Base-by-base conservation (phyloP, 35 echinoderm and acorn worm genomes). In the Stichopus chloronotus region DNA sequence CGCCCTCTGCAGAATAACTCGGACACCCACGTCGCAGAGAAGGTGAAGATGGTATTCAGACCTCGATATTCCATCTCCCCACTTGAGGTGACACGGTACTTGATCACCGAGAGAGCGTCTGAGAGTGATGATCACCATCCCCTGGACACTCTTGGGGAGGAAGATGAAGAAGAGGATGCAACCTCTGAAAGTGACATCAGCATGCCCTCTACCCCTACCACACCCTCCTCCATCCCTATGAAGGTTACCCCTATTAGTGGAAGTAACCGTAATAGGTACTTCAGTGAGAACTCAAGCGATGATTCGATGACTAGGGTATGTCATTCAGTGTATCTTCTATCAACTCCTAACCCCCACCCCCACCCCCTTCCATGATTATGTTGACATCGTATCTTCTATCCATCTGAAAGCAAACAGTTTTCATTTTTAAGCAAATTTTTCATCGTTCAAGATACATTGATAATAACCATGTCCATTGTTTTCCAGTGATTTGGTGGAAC, bases 51-150 rank as follows among this genome's bases (percentile, higher is more conserved):
- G 4, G 90, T 92, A 4, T 93, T 94, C 25, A 95, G 95, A 53
- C 69, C 94, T 19, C 84, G 94, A 2, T 92, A 93, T 78, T 98
- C 96, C 78, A 98, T 98, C 94, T 96, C 96, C 9, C 96, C 96
- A 4, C 86, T 98, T 6, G 96, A 98, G 60, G 86, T 98, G 55
- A 98, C 96, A 10, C 93, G 95, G 23, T 98, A 94, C 78, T 90
- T 98, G 76, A 93, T 98, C 84, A 90, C 91, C 43, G 96, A 98
- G 90, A 79, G 96, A 4, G 91, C 93, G 17, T 98, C 96, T 4
- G 94, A 98, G 88, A 92, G 93, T 79, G 94, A 92, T 5, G 91
- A 91, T 19, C 92, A 59, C 22, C 72, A 53, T 16, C 53, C 63
- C 10, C 53, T 43, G 22, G 56, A 56, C 14, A 17, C 25, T 53